A percentile compares a stretch with the other conserved stretches of the same genome.
Conservation (phyloP, 2,888 invertebrate species). For the Eudasyphora cyanicolor region DNA sequence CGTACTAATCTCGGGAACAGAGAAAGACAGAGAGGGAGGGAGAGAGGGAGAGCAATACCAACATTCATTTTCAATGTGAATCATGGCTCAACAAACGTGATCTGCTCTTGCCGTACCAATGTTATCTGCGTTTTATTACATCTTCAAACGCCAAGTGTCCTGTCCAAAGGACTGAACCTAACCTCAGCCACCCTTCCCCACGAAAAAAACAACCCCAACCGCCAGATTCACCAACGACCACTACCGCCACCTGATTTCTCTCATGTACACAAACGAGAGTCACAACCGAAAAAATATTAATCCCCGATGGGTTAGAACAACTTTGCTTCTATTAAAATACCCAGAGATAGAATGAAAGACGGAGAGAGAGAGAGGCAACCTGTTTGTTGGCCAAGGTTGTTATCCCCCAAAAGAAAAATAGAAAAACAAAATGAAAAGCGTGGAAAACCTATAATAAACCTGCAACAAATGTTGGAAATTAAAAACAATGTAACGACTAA, state of each 20-base stretch:
- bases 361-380: background rate
- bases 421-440: background rate
- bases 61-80: conserved; percentile 10
- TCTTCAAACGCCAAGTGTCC: background rate
- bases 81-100: conserved; percentile 13
- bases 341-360: background rate
- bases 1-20: too few relatives aligned
- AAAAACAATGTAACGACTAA: background rate
- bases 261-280: conserved; percentile 27
- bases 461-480: background rate
- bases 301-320: conserved; percentile 50
- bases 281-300: conserved; percentile 48
- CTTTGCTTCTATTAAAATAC: conserved; percentile 52
- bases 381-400: conserved; percentile 9
- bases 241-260: background rate
- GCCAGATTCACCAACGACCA: background rate
- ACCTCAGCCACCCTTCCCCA: background rate
- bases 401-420: background rate
- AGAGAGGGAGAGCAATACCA: too few relatives aligned
- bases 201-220: background rate
- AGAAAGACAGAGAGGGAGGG: too few relatives aligned
- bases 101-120: conserved; percentile 10
- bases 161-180: background rate
- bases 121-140: background rate
- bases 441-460: background rate